phyloP scores from a whole-genome alignment of 2,888 invertebrate species.

The Tipula helvola region DNA sequence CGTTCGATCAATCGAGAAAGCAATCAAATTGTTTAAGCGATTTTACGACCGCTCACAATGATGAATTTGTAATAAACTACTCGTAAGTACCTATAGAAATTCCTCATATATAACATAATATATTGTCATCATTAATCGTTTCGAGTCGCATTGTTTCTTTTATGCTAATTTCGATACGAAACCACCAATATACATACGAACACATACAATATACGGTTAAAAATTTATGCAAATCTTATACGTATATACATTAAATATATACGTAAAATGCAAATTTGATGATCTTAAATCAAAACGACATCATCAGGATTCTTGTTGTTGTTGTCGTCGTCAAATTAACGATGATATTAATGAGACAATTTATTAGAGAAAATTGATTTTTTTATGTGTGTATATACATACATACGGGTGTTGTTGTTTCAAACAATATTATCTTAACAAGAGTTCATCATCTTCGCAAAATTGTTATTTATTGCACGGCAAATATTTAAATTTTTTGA shows the following conservation, averaged over 20 bases:
- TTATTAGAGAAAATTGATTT: neutral
- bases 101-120: neutral
- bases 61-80: neutral
- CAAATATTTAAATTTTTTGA: neutral
- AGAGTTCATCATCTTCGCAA: neutral
- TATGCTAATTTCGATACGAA: neutral
- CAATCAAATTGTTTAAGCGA: neutral
- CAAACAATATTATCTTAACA: neutral
- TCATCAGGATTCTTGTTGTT: neutral
- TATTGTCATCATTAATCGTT: neutral
- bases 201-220: neutral
- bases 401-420: neutral
- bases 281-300: conserved; percentile 4
- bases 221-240: neutral
- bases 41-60: neutral
- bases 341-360: neutral
- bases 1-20: neutral
- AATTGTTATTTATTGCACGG: neutral
- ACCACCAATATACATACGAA: neutral
- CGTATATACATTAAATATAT: neutral
- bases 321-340: neutral
- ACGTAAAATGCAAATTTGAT: neutral
- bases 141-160: neutral
- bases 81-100: neutral
- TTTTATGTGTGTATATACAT: neutral